Base-by-base conservation (phyloP, 2,888 invertebrate genomes). In the Trisateles emortualis region DNA sequence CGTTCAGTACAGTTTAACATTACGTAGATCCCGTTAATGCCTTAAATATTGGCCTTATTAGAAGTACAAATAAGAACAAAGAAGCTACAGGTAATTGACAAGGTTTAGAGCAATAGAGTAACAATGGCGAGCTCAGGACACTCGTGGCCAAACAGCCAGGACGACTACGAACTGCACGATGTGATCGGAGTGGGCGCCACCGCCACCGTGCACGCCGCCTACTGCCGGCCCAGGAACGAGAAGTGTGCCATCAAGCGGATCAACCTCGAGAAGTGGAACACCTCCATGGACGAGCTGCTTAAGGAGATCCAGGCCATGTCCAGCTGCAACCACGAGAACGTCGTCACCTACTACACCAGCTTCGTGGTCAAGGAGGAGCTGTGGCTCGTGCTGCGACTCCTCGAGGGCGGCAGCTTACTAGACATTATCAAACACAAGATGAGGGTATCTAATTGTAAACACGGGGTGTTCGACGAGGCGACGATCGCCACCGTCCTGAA, bases 241-340 rank as follows among this genome's bases (percentile, higher is more conserved):
- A 97, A 97, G 93, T 99, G 99, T 93, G 99, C 99, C 83, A 99
- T 99, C 82, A 99, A 99, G 88, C 95, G 99, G 71, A 99, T 99
- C 87, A 99, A 99, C 90, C 94, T 99, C 80, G 99, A 99, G 92
- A 99, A 99, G 94, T 99, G 99, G 97, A 99, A 99, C 92, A 99
- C 99, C 9, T 99, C 98, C 65, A 99, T 99, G 97, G 99, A 99
- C 86, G 99, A 99, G 88, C 93, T 99, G 59, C 93, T 99, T 86
- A 98, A 95, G 90, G 96, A 96, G 85, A 96, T 96, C 59, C 99
- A 99, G 91, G 99, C 99, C 24, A 99, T 99, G 99, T 99, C 99
- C 55, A 98, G 98, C 70, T 99, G 99, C 90, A 97, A 98, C 85
- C 99, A 99, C 91, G 99, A 99, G 88, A 99, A 99, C 90, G 99